phyloP scores from a whole-genome alignment of 2,797 vertebrate genomes.

The Platalea minor region DNA sequence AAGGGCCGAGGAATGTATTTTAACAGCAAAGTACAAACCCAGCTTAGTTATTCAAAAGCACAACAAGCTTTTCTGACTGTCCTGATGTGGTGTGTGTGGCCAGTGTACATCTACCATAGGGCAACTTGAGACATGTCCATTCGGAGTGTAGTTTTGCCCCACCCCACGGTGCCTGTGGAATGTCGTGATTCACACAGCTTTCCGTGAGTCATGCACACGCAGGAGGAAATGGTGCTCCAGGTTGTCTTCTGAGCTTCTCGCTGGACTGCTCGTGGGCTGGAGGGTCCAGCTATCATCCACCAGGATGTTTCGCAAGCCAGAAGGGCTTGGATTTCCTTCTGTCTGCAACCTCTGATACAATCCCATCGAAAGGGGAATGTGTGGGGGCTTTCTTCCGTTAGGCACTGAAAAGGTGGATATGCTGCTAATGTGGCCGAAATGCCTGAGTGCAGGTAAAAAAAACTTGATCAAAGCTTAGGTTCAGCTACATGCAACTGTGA shows the following conservation, averaged over 20 bases:
- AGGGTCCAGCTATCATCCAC: not conserved
- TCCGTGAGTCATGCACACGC: fast-evolving
- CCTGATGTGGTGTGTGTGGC: not conserved
- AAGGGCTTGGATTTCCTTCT: not conserved
- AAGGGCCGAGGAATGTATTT: not conserved
- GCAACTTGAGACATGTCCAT: not conserved
- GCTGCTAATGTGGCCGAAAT: not conserved
- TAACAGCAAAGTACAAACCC: not conserved
- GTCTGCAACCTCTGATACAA: not conserved
- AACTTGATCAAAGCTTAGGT: not conserved
- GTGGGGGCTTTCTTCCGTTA: not conserved
- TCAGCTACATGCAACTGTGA: not conserved
- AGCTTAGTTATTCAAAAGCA: not conserved
- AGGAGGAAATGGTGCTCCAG: not conserved
- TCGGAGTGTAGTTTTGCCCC: not conserved
- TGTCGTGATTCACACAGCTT: not conserved
- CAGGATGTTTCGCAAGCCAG: not conserved
- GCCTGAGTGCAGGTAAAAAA: not conserved
- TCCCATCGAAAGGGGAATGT: fast-evolving
- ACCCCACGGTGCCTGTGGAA: not conserved
- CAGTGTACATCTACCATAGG: not conserved
- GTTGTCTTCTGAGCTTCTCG: not conserved
- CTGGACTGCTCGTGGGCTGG: not conserved
- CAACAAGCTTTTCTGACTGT: not conserved
- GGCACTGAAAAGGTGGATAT: not conserved